phyloP scores from a whole-genome alignment of 2,888 invertebrate genomes.

The Drosophila setosimentum region DNA sequence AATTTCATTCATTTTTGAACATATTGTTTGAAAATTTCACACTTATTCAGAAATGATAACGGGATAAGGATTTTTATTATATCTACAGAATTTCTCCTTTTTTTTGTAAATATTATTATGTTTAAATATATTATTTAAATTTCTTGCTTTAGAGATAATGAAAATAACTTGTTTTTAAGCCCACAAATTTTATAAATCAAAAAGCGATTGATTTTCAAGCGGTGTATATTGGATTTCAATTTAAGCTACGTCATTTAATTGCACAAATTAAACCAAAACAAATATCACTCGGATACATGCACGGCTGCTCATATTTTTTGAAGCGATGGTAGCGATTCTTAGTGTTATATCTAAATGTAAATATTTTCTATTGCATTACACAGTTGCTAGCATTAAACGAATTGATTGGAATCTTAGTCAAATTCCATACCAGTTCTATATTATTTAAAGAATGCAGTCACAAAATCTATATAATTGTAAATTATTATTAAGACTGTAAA shows the following conservation, averaged over 20 bases:
- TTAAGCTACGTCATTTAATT: background rate
- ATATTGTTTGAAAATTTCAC: background rate
- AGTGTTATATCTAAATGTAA: background rate
- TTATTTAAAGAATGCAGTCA: background rate
- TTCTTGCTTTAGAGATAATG: background rate
- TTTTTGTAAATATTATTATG: too few relatives aligned
- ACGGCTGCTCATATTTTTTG: background rate
- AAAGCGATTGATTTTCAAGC: too few relatives aligned
- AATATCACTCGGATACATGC: background rate
- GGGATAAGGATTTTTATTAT: background rate
- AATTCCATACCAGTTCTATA: background rate
- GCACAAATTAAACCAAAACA: background rate
- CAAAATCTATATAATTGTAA: background rate
- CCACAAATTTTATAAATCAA: background rate
- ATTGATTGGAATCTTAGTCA: background rate
- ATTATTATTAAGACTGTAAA: background rate
- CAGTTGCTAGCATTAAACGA: background rate
- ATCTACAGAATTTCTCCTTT: too few relatives aligned
- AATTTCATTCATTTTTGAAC: background rate
- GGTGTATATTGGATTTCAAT: background rate
- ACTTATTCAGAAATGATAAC: background rate
- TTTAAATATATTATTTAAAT: background rate
- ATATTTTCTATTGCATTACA: background rate
- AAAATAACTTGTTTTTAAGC: background rate
- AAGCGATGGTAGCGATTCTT: background rate